These are phyloP conservation scores for Actenoides hombroni DNA, from an alignment of 2,113 vertebrate species.

Conservation along the genomic window DNA sequence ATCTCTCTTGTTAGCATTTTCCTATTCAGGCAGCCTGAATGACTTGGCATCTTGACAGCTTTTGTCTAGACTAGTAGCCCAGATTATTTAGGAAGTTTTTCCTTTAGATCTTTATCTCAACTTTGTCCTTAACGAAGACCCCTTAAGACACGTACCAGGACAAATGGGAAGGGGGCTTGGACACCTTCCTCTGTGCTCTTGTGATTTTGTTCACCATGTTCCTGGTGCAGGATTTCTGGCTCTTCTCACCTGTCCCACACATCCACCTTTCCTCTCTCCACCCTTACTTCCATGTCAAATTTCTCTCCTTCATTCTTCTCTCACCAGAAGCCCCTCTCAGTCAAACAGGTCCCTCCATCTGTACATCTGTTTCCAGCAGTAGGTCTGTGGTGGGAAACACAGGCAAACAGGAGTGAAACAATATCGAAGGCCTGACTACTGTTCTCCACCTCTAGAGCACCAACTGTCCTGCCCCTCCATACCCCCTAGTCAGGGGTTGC, in stretches of 20 bases:
- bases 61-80: background rate
- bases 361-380: background rate
- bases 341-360: background rate
- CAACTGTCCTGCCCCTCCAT: rapidly evolving
- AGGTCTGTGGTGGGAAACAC: background rate
- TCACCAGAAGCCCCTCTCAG: background rate
- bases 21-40: background rate
- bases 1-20: background rate
- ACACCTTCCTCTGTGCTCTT: background rate
- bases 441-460: background rate
- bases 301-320: background rate
- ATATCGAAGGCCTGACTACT: background rate
- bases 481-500: rapidly evolving
- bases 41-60: background rate
- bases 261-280: background rate
- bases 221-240: background rate
- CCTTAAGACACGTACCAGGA: background rate
- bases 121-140: background rate
- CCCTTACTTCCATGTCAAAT: background rate
- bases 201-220: background rate
- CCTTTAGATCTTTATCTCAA: background rate
- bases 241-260: background rate
- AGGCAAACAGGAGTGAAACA: background rate
- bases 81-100: background rate
- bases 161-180: background rate